phyloP scores from a whole-genome alignment of 1,140 invertebrate species.

The Brachionus manjavacas region DNA sequence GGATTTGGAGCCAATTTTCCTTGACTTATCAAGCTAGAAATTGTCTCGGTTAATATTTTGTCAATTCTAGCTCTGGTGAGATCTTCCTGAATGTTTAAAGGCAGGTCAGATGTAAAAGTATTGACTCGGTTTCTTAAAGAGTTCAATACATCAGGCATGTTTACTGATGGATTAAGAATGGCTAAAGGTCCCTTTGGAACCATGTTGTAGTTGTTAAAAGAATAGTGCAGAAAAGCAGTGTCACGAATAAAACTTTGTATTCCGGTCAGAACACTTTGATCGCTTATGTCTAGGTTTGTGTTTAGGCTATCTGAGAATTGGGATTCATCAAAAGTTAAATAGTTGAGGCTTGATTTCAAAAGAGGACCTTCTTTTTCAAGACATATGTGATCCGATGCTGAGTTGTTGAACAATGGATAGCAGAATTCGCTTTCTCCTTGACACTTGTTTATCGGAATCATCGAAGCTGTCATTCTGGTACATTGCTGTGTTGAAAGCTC shows the following conservation, averaged over 20 bases:
- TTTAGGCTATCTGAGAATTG: background rate
- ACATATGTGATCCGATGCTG: background rate
- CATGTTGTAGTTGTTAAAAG: background rate
- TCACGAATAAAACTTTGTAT: slow-evolving; percentile 34
- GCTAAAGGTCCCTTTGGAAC: slow-evolving; percentile 35
- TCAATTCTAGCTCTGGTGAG: background rate
- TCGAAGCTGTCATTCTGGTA: background rate
- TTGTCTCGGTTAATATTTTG: background rate
- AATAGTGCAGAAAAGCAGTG: background rate
- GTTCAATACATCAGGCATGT: slow-evolving; percentile 6
- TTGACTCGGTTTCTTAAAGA: background rate
- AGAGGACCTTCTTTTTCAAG: background rate
- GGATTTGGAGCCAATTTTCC: background rate
- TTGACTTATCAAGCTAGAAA: background rate
- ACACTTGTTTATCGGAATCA: background rate
- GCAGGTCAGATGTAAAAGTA: background rate
- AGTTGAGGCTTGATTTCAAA: background rate
- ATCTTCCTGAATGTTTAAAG: background rate
- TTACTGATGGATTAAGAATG: slow-evolving; percentile 25
- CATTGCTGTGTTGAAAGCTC: background rate
- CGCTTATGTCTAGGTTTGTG: background rate
- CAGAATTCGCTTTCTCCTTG: background rate
- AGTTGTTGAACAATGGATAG: background rate
- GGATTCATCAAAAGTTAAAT: slow-evolving; percentile 25
- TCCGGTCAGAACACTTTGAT: background rate